These are phyloP conservation scores for Oncorhynchus masou DNA, from an alignment of 2,113 vertebrate species.

Conservation along the genomic window DNA sequence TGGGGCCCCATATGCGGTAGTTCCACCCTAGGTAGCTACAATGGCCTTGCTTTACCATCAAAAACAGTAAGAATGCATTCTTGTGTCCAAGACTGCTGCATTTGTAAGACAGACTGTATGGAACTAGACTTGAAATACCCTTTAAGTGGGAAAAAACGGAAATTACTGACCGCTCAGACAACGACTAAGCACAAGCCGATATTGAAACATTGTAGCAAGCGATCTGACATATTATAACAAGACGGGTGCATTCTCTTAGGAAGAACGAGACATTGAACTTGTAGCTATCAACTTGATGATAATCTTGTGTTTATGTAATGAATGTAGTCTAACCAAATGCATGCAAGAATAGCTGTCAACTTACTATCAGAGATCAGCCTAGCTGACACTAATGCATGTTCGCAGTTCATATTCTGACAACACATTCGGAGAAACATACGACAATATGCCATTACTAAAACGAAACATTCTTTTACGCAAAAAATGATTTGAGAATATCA, in stretches of 20 bases:
- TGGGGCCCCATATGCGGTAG: too few relatives aligned
- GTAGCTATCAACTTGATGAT: conserved; percentile 1
- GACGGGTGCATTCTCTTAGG: neutral
- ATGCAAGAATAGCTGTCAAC: conserved; percentile 1
- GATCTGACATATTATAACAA: too few relatives aligned
- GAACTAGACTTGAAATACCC: too few relatives aligned
- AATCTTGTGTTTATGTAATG: conserved; percentile 17
- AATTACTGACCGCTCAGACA: too few relatives aligned
- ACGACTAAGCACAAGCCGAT: too few relatives aligned
- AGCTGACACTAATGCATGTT: neutral
- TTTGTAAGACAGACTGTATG: too few relatives aligned
- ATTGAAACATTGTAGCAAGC: too few relatives aligned
- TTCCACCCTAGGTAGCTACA: too few relatives aligned
- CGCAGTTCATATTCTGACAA: neutral
- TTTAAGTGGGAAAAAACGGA: too few relatives aligned
- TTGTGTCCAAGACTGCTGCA: neutral
- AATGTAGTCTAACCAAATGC: neutral
- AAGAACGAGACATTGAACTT: conserved; percentile 5
- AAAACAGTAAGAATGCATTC: too few relatives aligned
- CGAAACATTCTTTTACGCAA: neutral
- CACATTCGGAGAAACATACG: neutral
- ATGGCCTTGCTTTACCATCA: too few relatives aligned
- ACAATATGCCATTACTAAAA: too few relatives aligned
- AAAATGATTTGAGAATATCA: neutral
- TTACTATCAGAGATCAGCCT: neutral